A percentile compares a stretch with the other conserved stretches of the same genome.
These are phyloP conservation scores for Acanthochromis polyacanthus DNA, from an alignment of 2,113 vertebrate species.

Conservation along the genomic window DNA sequence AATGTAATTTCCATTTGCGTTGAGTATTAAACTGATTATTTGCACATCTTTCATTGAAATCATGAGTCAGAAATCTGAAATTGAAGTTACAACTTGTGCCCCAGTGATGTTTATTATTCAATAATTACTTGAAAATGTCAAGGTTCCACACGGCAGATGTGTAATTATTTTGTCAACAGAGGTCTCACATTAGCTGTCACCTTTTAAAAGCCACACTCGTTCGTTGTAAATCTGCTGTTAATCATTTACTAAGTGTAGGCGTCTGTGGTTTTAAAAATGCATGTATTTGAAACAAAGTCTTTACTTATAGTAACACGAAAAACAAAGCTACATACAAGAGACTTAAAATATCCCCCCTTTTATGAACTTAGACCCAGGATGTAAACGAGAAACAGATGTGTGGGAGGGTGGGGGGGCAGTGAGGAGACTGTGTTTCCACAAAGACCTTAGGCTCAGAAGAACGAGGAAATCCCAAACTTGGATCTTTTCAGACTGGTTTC, in stretches of 20 bases:
- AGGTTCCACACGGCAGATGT: neutral
- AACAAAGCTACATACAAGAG: constrained; percentile 43
- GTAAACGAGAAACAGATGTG: constrained; percentile 80
- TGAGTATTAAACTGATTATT: neutral
- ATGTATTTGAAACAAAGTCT: constrained; percentile 35
- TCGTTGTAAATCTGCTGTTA: constrained; percentile 14
- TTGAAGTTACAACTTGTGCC: neutral
- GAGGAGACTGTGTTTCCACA: constrained; percentile 52
- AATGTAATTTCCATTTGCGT: neutral
- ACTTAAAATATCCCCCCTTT: constrained; percentile 25
- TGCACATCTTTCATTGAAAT: neutral
- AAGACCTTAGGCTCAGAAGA: constrained; percentile 54
- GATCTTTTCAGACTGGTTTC: constrained; percentile 34
- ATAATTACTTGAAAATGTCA: constrained; percentile 39
- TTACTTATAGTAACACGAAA: constrained; percentile 35
- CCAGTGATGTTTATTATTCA: neutral
- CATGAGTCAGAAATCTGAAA: constrained; percentile 1
- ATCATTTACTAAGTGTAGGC: constrained; percentile 7
- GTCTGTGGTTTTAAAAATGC: constrained; percentile 15
- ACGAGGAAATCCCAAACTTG: constrained; percentile 65
- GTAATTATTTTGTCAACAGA: constrained; percentile 36
- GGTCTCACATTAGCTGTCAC: constrained; percentile 23
- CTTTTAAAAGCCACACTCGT: constrained; percentile 43
- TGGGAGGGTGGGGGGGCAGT: constrained; percentile 31
- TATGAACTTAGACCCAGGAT: constrained; percentile 65